Evolutionary conservation across 2,888 invertebrate species (phyloP), one percentile per base, ranked within the genome.

Genomic region (Rotaria macrura): DNA sequence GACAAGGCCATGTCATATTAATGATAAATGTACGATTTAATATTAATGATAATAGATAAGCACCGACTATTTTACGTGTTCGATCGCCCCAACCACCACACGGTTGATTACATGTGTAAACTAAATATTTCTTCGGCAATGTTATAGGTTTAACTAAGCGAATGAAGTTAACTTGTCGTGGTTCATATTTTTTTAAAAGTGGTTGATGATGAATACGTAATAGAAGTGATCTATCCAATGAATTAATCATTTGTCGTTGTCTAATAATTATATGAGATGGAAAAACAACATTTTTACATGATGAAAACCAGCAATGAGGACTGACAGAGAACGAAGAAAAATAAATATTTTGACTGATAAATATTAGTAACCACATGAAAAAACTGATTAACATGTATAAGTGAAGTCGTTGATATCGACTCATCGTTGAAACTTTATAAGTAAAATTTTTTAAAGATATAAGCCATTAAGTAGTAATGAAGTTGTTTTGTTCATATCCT

Each of bases 81-180:
- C 84, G 47, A 84, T 84, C 84, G 40, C 84, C 84, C 84, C 54
- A 57, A 43, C 84, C 84, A 40, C 84, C 84, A 40, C 84, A 84
- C 40, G 54, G 54, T 38, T 52, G 47, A 84, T 84, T n/a, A 40
- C 84, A 84, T 49, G 38, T 38, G n/a, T 84, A 84, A 34, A 84
- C 17, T 84, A 84, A 84, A 40, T 84, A 84, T 52, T 79, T 65
- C 3, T 65, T 65, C 1, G 29, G 29, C 38, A 5, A 29, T 65
- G 34, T 34, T 34, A 1, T 4, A 29, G 65, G 65, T 65, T 65
- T 29, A 6, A 14, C 14, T 65, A 65, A 20, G 9, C 20, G 17
- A 34, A 65, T 5, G 2, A 65, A 65, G 38, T 65, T 34, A 34
- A 65, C 34, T 34, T 38, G 65, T 34, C 20, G 34, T 34, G 65